phyloP scores from a whole-genome alignment of 2,797 vertebrate genomes.

The Danio choprae region DNA sequence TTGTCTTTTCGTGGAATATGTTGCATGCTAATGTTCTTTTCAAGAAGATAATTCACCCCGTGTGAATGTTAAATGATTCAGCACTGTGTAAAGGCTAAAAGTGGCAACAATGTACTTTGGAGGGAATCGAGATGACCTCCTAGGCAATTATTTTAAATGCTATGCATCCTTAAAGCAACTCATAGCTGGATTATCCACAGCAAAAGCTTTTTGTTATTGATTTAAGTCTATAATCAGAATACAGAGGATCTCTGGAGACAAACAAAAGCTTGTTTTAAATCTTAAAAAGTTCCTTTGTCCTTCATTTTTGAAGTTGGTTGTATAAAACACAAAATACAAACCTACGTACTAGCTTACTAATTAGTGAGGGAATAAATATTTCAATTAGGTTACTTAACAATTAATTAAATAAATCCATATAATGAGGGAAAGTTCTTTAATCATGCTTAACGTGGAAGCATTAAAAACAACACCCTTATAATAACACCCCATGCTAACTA shows the following conservation, averaged over 20 bases:
- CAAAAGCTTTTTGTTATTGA: conserved; percentile 13
- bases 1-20: conserved; percentile 41
- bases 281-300: conserved; percentile 25
- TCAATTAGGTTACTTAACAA: conserved; percentile 10
- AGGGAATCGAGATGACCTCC: conserved; percentile 37
- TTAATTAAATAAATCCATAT: conserved; percentile 2
- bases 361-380: conserved; percentile 15
- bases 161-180: conserved; percentile 26
- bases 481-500: not conserved
- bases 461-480: not conserved
- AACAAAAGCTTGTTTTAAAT: conserved; percentile 3
- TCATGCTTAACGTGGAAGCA: not conserved
- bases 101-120: conserved; percentile 22
- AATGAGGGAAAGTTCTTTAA: conserved; percentile 14
- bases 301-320: conserved; percentile 3
- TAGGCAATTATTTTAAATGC: conserved; percentile 48
- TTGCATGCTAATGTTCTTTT: conserved; percentile 46
- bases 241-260: conserved; percentile 6
- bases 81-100: conserved; percentile 30
- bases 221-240: conserved; percentile 35
- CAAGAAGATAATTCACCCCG: conserved; percentile 20
- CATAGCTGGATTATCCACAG: not conserved
- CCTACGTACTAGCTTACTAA: conserved; percentile 19
- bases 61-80: conserved; percentile 40
- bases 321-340: conserved; percentile 18